Percentiles rank a stretch among this genome's conserved stretches.
Conservation (phyloP, 2,888 invertebrate species). For the Nysson spinosus region DNA sequence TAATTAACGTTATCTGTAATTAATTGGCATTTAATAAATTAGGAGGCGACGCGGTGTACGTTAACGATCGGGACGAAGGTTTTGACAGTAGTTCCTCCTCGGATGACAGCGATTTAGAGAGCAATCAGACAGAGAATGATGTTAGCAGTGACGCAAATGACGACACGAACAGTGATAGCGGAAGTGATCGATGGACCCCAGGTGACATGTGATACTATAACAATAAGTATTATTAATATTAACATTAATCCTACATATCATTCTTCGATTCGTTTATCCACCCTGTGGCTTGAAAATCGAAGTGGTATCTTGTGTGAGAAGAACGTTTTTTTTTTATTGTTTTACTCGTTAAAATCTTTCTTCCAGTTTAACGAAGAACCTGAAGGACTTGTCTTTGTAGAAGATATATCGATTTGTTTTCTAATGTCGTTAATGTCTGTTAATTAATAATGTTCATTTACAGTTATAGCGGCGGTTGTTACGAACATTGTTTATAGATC, state of each 20-base stretch:
- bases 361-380: too few relatives aligned
- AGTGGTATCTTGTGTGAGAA: conserved; percentile 19
- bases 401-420: too few relatives aligned
- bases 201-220: conserved; percentile 27
- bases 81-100: conserved; percentile 60
- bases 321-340: conserved; percentile 3
- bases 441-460: too few relatives aligned
- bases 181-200: conserved; percentile 23
- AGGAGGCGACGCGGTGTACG: conserved; percentile 29
- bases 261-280: conserved; percentile 5
- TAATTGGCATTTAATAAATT: neutral
- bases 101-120: conserved; percentile 46
- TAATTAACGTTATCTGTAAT: conserved; percentile 6
- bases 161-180: conserved; percentile 20
- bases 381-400: too few relatives aligned
- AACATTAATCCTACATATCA: conserved; percentile 38
- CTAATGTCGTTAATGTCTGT: too few relatives aligned
- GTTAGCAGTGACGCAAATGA: conserved; percentile 25
- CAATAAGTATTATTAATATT: conserved; percentile 20
- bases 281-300: conserved; percentile 3
- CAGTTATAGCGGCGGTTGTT: too few relatives aligned
- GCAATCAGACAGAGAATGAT: conserved; percentile 39
- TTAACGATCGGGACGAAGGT: conserved; percentile 49
- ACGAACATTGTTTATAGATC: too few relatives aligned
- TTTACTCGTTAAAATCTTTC: too few relatives aligned